Evolutionary conservation across 2,888 invertebrate genomes (phyloP), one percentile per base, ranked within the genome.

Genomic region (Steinernema hermaphroditum): DNA sequence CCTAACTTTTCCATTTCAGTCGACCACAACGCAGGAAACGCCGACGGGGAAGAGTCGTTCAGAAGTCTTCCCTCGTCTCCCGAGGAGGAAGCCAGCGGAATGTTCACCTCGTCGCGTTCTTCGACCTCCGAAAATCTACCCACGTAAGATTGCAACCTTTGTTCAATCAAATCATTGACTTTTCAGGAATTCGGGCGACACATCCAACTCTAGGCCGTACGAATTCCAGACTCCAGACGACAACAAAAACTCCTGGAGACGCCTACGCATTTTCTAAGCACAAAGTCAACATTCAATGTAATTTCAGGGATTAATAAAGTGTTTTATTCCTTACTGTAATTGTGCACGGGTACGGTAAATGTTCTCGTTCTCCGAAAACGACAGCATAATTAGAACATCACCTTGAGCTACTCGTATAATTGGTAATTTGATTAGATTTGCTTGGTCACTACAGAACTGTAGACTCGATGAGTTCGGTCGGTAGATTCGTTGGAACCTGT

Each of bases 11-110:
- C 4, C 12, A 16, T 29, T 62, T 62, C 34, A 62, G 62, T 62
- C 16, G 62, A 62, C 6, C 62, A 62, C 34, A 16, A 24, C 16
- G 16, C 16, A 12, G 27, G 12, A 12, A 54, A 24, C 27, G 27
- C 62, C 12, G 62, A 62, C 29, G 8, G 16, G 29, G 62, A 62
- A 32, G 62, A 62, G 6, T 27, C 62, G 29, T 62, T 62, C 62
- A 62, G 27, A 62, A 62, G 62, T 32, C 62, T 62, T 32, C 62
- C 62, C 16, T 62, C 62, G 16, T 27, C 22, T 29, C 62, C 62
- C 29, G 29, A 62, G 27, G 62, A 62, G 32, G 62, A 62, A 32
- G 62, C 62, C 4, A 62, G 32, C 32, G 62, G 62, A 32, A 29
- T 29, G 29, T 62, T 62, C 32, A 27, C 32, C 16, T 22, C 50